Evolutionary conservation across 2,113 vertebrate species (phyloP).

Genomic region (Calcarius ornatus): DNA sequence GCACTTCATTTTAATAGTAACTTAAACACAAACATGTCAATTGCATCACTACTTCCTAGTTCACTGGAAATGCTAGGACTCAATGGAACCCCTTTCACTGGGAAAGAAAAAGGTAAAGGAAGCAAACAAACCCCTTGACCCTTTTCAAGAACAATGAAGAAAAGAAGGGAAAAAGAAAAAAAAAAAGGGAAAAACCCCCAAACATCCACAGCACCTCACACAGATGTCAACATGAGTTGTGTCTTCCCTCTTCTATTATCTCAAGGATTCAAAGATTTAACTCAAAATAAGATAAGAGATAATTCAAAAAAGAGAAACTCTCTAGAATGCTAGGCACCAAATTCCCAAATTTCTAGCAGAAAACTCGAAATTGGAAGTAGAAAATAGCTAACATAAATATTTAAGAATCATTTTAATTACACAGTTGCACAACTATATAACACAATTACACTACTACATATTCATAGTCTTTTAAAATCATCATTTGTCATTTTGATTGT

Average conservation of each 20-base stretch:
- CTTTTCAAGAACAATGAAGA: neutral
- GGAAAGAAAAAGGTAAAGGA: neutral
- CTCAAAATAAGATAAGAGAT: neutral
- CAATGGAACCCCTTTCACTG: too few species aligned
- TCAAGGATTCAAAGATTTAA: neutral
- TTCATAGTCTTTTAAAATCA: neutral
- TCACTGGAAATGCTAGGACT: neutral
- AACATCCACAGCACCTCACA: neutral
- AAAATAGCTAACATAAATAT: neutral
- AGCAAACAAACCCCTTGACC: neutral
- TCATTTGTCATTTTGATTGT: neutral
- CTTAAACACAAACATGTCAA: neutral
- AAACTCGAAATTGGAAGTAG: neutral
- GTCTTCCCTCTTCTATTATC: neutral
- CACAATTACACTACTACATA: neutral
- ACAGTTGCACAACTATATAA: neutral
- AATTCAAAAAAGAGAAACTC: neutral
- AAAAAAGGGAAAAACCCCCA: fast-evolving
- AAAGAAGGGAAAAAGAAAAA: neutral
- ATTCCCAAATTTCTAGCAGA: neutral
- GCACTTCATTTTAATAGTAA: neutral
- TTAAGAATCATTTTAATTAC: neutral
- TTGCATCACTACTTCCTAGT: neutral
- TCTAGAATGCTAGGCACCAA: neutral
- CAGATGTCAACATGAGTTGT: neutral